Conservation (phyloP, 2,113 vertebrate species). For the Crocuta crocuta region DNA sequence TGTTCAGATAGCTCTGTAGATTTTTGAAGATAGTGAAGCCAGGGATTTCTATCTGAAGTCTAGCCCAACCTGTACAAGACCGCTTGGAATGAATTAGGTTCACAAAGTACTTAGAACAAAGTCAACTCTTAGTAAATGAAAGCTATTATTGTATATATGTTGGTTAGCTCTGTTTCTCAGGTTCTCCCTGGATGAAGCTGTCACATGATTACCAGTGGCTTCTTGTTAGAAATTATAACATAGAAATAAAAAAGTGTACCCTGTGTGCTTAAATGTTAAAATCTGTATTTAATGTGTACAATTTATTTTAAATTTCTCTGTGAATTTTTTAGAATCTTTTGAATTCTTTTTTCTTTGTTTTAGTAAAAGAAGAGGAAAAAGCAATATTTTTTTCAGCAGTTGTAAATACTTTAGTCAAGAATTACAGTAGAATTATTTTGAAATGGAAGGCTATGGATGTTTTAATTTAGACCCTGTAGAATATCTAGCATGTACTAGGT, state of each 20-base stretch:
- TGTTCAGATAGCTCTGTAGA: not conserved
- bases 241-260: not conserved
- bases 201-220: not conserved
- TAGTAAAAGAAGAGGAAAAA: not conserved
- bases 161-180: constrained; percentile 27
- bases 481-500: not conserved
- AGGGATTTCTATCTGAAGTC: not conserved
- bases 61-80: not conserved
- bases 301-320: not conserved
- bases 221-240: not conserved
- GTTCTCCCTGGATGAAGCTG: constrained; percentile 23
- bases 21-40: not conserved
- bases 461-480: not conserved
- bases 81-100: constrained; percentile 16
- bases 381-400: not conserved
- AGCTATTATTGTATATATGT: constrained; percentile 21
- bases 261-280: not conserved
- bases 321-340: not conserved
- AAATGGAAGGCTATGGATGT: not conserved
- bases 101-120: constrained; percentile 14
- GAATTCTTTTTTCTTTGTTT: not conserved
- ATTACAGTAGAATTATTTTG: not conserved
- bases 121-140: constrained; percentile 51
- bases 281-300: not conserved
- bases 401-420: not conserved